These are phyloP conservation scores for Microchrysa polita DNA, from an alignment of 2,888 invertebrate genomes.

Conservation along the genomic window DNA sequence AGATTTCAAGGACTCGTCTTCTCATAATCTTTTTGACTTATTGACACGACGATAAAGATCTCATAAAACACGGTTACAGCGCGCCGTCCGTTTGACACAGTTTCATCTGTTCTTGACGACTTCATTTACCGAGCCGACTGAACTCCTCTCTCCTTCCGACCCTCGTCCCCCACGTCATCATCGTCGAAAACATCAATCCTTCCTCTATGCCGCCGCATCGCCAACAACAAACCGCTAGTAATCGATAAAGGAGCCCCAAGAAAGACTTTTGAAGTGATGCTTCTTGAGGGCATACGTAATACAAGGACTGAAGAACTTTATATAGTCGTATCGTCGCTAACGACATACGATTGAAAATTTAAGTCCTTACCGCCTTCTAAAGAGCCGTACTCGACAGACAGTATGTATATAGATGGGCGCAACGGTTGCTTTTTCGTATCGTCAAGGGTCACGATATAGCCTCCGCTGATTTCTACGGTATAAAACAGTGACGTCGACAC, in stretches of 20 bases:
- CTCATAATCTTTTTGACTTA: too few species aligned
- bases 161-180: too few species aligned
- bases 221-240: constrained; percentile 11
- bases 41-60: too few species aligned
- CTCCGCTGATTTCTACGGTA: background rate
- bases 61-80: too few species aligned
- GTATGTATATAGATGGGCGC: constrained; percentile 45
- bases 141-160: background rate
- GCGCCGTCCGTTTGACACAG: too few species aligned
- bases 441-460: background rate
- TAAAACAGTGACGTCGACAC: background rate
- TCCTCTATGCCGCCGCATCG: background rate
- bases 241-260: constrained; percentile 37
- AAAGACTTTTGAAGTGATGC: constrained; percentile 33
- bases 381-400: constrained; percentile 50
- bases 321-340: constrained; percentile 49
- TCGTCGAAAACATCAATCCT: constrained; percentile 26
- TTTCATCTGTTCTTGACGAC: background rate
- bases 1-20: too few species aligned
- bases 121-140: background rate
- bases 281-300: constrained; percentile 29
- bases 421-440: constrained; percentile 44
- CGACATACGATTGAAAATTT: constrained; percentile 54
- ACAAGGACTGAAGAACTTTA: constrained; percentile 26
- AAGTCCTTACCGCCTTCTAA: constrained; percentile 52